These are phyloP conservation scores for Chamaea fasciata DNA, from an alignment of 2,113 vertebrate genomes.

Conservation along the genomic window DNA sequence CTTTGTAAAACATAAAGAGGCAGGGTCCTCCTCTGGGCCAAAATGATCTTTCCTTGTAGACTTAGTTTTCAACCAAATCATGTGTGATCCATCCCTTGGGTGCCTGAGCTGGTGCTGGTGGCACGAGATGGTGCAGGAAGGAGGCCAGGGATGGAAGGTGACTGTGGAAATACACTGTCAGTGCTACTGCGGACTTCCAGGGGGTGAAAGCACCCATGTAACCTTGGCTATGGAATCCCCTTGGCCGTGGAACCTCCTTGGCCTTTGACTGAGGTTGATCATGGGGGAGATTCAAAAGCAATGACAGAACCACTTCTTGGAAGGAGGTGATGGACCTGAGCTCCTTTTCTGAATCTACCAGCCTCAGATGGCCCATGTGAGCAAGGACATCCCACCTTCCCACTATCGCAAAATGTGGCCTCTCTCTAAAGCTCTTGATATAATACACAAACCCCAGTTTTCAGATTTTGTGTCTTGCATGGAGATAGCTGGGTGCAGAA, in stretches of 20 bases:
- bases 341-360: background rate
- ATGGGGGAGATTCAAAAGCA: background rate
- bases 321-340: background rate
- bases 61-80: background rate
- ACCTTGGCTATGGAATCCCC: rapidly evolving
- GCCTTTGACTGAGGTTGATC: background rate
- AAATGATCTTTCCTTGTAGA: background rate
- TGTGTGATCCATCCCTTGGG: background rate
- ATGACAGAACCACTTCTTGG: background rate
- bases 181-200: background rate
- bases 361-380: background rate
- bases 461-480: background rate
- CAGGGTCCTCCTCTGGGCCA: background rate
- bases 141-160: rapidly evolving
- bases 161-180: rapidly evolving
- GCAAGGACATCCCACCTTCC: background rate
- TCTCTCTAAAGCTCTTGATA: background rate
- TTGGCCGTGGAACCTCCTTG: rapidly evolving
- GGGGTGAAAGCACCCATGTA: rapidly evolving
- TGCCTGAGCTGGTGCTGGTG: background rate
- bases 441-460: background rate
- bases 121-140: rapidly evolving
- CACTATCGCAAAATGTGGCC: background rate
- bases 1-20: background rate
- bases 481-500: background rate